phyloP scores from a whole-genome alignment of 2,888 invertebrate species.

The Acrocyrtus sp. region DNA sequence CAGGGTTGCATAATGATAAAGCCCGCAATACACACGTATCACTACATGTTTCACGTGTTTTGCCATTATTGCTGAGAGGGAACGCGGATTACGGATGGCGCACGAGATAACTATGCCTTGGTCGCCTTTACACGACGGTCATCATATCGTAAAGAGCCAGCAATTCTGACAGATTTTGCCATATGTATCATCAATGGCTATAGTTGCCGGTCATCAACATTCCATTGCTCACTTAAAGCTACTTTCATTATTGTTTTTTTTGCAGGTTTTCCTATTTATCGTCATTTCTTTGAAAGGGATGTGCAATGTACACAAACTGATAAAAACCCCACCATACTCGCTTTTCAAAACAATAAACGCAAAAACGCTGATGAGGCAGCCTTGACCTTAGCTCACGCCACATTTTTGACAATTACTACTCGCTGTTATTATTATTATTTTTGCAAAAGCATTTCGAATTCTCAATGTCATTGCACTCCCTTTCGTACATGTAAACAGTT shows the following conservation, averaged over 20 bases:
- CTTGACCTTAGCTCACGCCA: constrained; percentile 45
- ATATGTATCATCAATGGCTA: background rate
- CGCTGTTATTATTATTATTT: too few relatives aligned
- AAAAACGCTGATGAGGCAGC: constrained; percentile 12
- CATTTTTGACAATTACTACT: background rate
- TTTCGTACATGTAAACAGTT: background rate
- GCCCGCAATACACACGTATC: too few relatives aligned
- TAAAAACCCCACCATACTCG: too few relatives aligned
- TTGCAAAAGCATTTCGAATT: constrained; percentile 26
- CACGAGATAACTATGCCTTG: too few relatives aligned
- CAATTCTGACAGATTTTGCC: background rate
- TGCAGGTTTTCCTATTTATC: too few relatives aligned
- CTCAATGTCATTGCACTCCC: constrained; percentile 39
- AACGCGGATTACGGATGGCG: too few relatives aligned
- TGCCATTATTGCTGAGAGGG: too few relatives aligned
- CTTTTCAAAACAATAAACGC: background rate
- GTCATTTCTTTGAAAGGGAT: too few relatives aligned
- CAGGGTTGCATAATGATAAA: too few relatives aligned
- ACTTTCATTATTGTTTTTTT: constrained; percentile 23
- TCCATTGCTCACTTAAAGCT: constrained; percentile 15
- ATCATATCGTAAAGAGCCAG: background rate
- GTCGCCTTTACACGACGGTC: too few relatives aligned
- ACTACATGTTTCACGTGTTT: too few relatives aligned
- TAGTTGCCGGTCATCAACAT: constrained; percentile 16
- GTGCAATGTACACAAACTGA: too few relatives aligned